phyloP scores from a whole-genome alignment of 92 coral and sea anemone species.

The Bergia sp. region DNA sequence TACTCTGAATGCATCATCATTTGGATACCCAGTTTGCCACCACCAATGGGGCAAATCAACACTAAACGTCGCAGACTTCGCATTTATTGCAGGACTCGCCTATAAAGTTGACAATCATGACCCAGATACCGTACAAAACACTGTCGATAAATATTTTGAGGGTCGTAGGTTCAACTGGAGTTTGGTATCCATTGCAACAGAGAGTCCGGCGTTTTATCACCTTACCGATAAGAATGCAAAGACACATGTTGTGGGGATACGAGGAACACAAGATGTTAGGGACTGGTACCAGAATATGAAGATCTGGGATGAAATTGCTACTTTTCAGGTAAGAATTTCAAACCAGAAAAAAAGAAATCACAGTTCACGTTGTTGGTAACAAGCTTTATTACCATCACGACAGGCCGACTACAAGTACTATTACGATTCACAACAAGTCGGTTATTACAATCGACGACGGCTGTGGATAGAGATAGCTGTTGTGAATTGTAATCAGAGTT shows the following conservation, averaged over 20 bases:
- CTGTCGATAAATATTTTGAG: slow-evolving; percentile 54
- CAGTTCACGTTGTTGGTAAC: neutral
- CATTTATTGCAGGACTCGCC: slow-evolving; percentile 64
- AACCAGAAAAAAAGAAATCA: neutral
- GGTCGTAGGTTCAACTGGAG: slow-evolving; percentile 54
- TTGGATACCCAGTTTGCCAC: slow-evolving; percentile 69
- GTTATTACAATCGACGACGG: too few species aligned
- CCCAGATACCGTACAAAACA: slow-evolving; percentile 2
- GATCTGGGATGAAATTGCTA: slow-evolving; percentile 71
- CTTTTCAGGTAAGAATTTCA: slow-evolving; percentile 53
- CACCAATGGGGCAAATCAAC: slow-evolving; percentile 60
- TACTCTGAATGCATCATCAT: neutral
- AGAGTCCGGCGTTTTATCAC: slow-evolving; percentile 70
- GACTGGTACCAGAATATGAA: slow-evolving; percentile 74
- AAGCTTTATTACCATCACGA: neutral
- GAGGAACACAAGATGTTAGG: slow-evolving; percentile 58
- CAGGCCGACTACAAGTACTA: too few species aligned
- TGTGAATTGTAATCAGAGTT: too few species aligned
- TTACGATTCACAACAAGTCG: too few species aligned
- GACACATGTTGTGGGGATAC: slow-evolving; percentile 63
- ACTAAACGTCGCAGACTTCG: slow-evolving; percentile 67
- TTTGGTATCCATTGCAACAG: slow-evolving; percentile 39
- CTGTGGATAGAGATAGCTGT: too few species aligned
- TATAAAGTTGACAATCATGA: slow-evolving; percentile 49
- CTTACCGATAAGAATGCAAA: slow-evolving; percentile 21